phyloP scores from a whole-genome alignment of 1,140 invertebrate genomes.

The Pseudomyrmex concolor region DNA sequence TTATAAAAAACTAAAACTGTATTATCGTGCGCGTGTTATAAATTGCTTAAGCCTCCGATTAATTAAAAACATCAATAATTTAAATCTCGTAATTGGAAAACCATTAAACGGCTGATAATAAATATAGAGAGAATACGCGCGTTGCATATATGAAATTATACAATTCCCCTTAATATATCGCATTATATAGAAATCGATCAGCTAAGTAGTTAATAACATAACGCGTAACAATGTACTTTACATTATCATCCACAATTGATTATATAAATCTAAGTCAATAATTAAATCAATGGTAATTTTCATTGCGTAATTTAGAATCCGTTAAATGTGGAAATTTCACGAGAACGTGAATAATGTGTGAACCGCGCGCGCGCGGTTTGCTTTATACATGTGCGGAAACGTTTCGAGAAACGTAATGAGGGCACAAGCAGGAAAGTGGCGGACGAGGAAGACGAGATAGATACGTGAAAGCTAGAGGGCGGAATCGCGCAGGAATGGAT shows the following conservation, averaged over 20 bases:
- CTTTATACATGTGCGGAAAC: slow-evolving; percentile 34
- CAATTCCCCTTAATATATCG: slow-evolving; percentile 20
- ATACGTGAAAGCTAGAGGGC: slow-evolving; percentile 44
- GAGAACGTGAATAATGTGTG: slow-evolving; percentile 26
- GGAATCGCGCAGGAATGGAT: slow-evolving; percentile 59
- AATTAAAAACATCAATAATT: slow-evolving; percentile 22
- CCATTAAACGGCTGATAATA: slow-evolving; percentile 32
- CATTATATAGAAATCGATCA: slow-evolving; percentile 33
- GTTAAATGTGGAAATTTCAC: slow-evolving; percentile 28
- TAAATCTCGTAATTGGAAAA: slow-evolving; percentile 7
- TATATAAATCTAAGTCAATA: slow-evolving; percentile 16
- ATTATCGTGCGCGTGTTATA: background rate
- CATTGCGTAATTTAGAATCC: slow-evolving; percentile 12
- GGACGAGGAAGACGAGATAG: slow-evolving; percentile 39
- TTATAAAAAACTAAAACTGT: background rate
- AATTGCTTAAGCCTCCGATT: background rate
- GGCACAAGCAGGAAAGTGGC: slow-evolving; percentile 16
- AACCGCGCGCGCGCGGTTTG: background rate
- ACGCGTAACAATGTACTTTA: slow-evolving; percentile 21
- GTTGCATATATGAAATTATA: slow-evolving; percentile 2
- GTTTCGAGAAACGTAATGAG: slow-evolving; percentile 40
- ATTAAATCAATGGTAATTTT: slow-evolving; percentile 38
- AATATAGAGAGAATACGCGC: background rate
- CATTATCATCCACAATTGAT: slow-evolving; percentile 13
- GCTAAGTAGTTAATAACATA: slow-evolving; percentile 12